phyloP scores from a whole-genome alignment of 2,888 invertebrate genomes.

The Tiliacea aurago region DNA sequence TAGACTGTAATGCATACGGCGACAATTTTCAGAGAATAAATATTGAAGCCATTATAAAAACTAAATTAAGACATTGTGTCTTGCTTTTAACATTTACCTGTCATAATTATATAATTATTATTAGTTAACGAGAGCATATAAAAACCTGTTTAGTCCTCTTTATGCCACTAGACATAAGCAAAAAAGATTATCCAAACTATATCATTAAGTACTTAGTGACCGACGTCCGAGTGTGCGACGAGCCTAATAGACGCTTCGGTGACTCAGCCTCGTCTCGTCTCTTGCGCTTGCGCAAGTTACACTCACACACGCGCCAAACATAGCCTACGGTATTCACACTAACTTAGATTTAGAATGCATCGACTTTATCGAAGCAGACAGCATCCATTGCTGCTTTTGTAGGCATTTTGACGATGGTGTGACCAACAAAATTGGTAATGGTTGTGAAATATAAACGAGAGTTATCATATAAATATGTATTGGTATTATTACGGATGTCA shows the following conservation, averaged over 20 bases:
- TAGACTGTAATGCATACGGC: too few relatives aligned
- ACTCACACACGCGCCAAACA: conserved; percentile 70
- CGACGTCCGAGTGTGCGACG: conserved; percentile 71
- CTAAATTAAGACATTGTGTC: background rate
- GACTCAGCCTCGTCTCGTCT: conserved; percentile 83
- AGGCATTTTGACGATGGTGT: rapidly evolving
- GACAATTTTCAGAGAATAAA: too few relatives aligned
- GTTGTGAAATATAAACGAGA: conserved; percentile 26
- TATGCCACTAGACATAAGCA: conserved; percentile 14
- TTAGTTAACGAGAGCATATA: background rate
- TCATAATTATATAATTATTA: background rate
- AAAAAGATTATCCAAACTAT: conserved; percentile 43
- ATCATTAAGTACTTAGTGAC: conserved; percentile 58
- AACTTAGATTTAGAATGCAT: conserved; percentile 62
- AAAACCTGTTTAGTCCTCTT: conserved; percentile 26
- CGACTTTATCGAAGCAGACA: conserved; percentile 38
- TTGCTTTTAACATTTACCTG: background rate
- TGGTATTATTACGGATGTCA: conserved; percentile 82
- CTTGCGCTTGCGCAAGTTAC: conserved; percentile 79
- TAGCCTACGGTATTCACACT: conserved; percentile 69
- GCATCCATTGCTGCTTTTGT: conserved; percentile 62
- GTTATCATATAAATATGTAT: conserved; percentile 60
- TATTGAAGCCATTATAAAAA: too few relatives aligned
- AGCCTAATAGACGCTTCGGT: conserved; percentile 78
- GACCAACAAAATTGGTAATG: conserved; percentile 60